Base-by-base conservation (phyloP, 2,888 invertebrate species). In the Eudemis profundana region DNA sequence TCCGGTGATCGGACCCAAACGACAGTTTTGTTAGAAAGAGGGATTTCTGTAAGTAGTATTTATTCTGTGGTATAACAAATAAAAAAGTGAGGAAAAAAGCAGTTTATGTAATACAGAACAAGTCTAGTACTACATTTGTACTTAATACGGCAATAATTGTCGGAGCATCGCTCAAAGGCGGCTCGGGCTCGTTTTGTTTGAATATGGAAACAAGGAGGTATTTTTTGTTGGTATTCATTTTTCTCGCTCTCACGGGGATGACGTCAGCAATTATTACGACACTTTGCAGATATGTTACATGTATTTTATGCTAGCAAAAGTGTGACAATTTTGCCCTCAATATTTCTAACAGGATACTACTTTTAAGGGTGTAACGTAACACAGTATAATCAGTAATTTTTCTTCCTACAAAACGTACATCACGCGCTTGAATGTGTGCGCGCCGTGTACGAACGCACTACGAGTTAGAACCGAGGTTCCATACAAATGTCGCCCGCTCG, bases 161-260 rank as follows among this genome's bases (percentile, higher is more conserved):
- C 27, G 47, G 47, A 14, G 23, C 47, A 47, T 21, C 27, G 27
- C 47, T 47, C 47, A 46, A 46, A 46, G 46, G 5, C 5, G 3
- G 23, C 23, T 23, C 4, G n/a, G 7, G n/a, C 4, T 21, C 12
- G 14, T 23, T n/a, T 1, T 23, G 5, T n/a, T 21, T n/a, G 47
- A 14, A 23, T n/a, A 27, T 8, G 27, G 14, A 47, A 27, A 47
- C 14, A 27, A 47, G 14, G 47, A 27, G 47, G 15, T 27, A 47
- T 27, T 21, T 47, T 44, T 47, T 23, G 8, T 15, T 21, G 23
- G 15, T 47, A 21, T 21, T 12, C 19, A 21, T 47, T 47, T 47
- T 44, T 12, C 42, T 8, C 5, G 17, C 17, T 7, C 12, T 8
- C 1, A n/a, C n/a, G n/a, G n/a, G n/a, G n/a, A n/a, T 14, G 27